Evolutionary conservation across 1,140 invertebrate species (phyloP).

Genomic region (Drosophila novamexicana): DNA sequence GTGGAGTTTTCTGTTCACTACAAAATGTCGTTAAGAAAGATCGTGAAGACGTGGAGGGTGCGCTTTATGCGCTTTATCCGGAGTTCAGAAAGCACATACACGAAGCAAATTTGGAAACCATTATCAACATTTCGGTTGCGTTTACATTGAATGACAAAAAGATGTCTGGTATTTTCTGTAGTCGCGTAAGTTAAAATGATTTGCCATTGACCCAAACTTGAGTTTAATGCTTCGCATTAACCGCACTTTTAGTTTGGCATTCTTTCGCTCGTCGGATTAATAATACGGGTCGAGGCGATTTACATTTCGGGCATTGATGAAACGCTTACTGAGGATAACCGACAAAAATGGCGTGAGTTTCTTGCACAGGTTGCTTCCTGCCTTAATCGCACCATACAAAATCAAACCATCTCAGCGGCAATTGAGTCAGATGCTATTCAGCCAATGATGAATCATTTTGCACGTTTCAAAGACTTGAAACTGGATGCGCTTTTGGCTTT

Average conservation of each 20-base stretch:
- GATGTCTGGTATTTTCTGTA: constrained; percentile 76
- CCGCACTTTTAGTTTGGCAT: constrained; percentile 73
- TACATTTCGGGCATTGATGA: constrained; percentile 58
- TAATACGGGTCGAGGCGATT: constrained; percentile 72
- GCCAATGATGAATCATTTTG: constrained; percentile 81
- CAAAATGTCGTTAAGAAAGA: constrained; percentile 84
- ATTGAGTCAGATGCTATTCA: constrained; percentile 83
- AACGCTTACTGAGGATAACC: constrained; percentile 56
- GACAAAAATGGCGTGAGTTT: constrained; percentile 75
- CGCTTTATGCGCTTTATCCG: constrained; percentile 85
- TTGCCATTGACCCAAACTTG: background rate
- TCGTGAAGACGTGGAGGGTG: constrained; percentile 85
- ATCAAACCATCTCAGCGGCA: constrained; percentile 80
- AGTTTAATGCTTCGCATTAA: background rate
- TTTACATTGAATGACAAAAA: constrained; percentile 78
- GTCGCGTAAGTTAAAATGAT: constrained; percentile 68
- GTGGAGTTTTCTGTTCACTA: constrained; percentile 85
- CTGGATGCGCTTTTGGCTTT: constrained; percentile 80
- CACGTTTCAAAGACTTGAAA: constrained; percentile 80
- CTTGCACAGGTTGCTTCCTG: constrained; percentile 73
- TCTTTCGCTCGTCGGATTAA: constrained; percentile 75
- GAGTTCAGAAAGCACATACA: constrained; percentile 86
- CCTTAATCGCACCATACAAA: constrained; percentile 77
- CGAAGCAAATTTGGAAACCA: constrained; percentile 71
- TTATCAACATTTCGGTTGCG: constrained; percentile 67